A percentile compares a stretch with the other conserved stretches of the same genome.
Conservation (phyloP, 92 coral and sea anemone genomes). For the Hydrozoanthus gracilis region DNA sequence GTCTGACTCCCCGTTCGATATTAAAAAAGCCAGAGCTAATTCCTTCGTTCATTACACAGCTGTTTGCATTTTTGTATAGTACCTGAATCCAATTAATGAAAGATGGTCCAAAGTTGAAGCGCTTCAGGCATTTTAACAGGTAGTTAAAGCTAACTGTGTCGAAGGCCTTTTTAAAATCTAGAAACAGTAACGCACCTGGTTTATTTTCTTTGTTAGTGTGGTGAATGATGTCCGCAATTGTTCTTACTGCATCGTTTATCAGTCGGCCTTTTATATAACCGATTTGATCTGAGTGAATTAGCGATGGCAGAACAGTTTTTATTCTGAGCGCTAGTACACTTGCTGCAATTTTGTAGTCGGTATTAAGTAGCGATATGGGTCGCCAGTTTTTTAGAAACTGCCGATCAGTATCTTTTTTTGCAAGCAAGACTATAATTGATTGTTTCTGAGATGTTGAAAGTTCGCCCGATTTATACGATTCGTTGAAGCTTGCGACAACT, state of each 20-base stretch:
- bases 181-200: conserved; percentile 2
- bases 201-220: conserved; percentile 26
- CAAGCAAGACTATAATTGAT: not conserved
- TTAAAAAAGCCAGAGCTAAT: conserved; percentile 18
- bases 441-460: conserved; percentile 17
- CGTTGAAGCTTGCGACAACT: conserved; percentile 35
- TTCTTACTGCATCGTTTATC: conserved; percentile 25
- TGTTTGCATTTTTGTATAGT: conserved; percentile 37
- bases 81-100: conserved; percentile 45
- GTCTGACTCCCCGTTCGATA: conserved; percentile 39
- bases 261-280: not conserved
- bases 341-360: conserved; percentile 43
- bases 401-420: conserved; percentile 7
- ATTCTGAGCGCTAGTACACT: conserved; percentile 35
- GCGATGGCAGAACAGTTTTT: conserved; percentile 38
- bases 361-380: conserved; percentile 38
- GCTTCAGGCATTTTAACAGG: conserved; percentile 22
- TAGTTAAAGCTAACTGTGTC: not conserved
- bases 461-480: conserved; percentile 15
- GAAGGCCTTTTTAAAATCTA: conserved; percentile 41
- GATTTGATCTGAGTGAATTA: conserved; percentile 35
- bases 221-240: conserved; percentile 30
- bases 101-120: conserved; percentile 48
- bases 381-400: conserved; percentile 46
- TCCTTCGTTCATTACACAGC: conserved; percentile 37